phyloP scores from a whole-genome alignment of 2,113 vertebrate species.

The Leucopternis melanops region DNA sequence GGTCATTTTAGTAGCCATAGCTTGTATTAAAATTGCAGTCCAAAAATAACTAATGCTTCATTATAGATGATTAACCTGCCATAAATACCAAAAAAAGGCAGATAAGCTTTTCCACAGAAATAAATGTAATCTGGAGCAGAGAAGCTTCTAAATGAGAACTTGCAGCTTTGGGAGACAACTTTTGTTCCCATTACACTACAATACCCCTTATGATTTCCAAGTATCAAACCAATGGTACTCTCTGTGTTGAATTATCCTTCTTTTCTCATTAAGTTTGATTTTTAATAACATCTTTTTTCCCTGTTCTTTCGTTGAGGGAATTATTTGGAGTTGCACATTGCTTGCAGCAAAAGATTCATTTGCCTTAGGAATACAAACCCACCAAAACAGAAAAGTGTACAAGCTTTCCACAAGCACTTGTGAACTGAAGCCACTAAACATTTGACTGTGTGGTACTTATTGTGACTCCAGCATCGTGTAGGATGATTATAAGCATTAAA shows the following conservation, averaged over 20 bases:
- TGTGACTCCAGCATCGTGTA: background rate
- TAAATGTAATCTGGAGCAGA: background rate
- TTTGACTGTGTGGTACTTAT: background rate
- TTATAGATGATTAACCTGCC: background rate
- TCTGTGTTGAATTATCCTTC: background rate
- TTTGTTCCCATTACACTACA: background rate
- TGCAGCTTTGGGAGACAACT: background rate
- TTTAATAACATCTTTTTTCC: background rate
- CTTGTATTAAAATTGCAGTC: background rate
- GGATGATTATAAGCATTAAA: background rate
- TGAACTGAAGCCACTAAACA: background rate
- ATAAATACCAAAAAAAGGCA: background rate
- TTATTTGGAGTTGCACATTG: background rate
- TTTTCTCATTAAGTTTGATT: slow-evolving; percentile 9
- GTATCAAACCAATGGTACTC: background rate
- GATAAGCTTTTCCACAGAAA: background rate
- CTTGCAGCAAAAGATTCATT: background rate
- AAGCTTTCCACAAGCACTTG: background rate
- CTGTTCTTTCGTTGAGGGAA: background rate
- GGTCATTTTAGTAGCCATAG: background rate
- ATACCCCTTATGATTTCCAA: background rate
- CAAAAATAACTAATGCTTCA: background rate
- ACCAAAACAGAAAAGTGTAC: background rate
- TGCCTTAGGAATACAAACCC: background rate
- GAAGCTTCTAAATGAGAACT: background rate